Conservation (phyloP, 2,797 vertebrate species). For the Miichthys miiuy region DNA sequence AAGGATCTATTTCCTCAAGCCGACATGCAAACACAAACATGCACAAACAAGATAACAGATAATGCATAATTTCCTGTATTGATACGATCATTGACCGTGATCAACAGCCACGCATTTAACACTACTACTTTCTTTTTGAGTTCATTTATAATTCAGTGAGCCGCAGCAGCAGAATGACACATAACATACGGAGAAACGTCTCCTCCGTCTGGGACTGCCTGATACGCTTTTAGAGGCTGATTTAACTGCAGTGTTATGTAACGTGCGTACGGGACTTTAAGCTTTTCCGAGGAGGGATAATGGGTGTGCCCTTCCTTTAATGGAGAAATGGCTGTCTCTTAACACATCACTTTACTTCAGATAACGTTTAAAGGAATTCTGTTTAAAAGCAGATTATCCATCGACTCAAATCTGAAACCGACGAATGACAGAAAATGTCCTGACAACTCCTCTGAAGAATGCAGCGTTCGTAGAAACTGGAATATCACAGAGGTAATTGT, state of each 20-base stretch:
- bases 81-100: rapidly evolving
- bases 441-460: not conserved
- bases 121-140: not conserved
- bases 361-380: not conserved
- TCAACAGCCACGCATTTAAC: not conserved
- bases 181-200: not conserved
- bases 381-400: conserved; percentile 3
- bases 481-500: not conserved
- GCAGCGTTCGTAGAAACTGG: not conserved
- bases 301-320: conserved; percentile 33
- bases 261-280: not conserved
- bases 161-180: conserved; percentile 14
- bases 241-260: conserved; percentile 54
- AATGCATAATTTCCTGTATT: not conserved
- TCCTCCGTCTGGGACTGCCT: not conserved
- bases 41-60: not conserved
- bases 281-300: conserved; percentile 36
- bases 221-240: conserved; percentile 18
- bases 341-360: conserved; percentile 1
- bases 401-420: not conserved
- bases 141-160: not conserved
- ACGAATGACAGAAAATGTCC: not conserved
- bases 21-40: not conserved
- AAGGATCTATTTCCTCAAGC: too few species aligned
- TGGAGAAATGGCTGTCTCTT: conserved; percentile 22